phyloP scores from a whole-genome alignment of 2,113 vertebrate species.

The Isichthys henryi region DNA sequence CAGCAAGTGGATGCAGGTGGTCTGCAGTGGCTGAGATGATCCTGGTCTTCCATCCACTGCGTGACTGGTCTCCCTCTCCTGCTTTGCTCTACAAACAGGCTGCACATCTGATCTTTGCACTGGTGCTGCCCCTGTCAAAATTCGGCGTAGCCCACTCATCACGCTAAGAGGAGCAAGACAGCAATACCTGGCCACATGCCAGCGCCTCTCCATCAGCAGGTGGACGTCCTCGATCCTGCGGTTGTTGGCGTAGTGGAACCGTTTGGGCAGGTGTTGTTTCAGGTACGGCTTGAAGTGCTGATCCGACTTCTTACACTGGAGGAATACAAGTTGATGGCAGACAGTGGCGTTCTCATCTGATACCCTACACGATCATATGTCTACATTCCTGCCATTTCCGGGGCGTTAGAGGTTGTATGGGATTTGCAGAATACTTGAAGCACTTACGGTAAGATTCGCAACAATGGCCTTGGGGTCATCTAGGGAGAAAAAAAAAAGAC shows the following conservation, averaged over 20 bases:
- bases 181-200: conserved; percentile 84
- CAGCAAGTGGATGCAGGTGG: background rate
- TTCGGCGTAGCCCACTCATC: background rate
- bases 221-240: conserved; percentile 94
- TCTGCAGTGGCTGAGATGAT: background rate
- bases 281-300: conserved; percentile 95
- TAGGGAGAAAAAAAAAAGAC: conserved; percentile 43
- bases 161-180: background rate
- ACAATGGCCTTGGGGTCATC: conserved; percentile 85
- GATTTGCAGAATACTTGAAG: background rate
- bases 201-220: conserved; percentile 85
- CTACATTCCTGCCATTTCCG: background rate
- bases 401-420: background rate
- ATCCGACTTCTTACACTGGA: conserved; percentile 83
- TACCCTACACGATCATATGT: background rate
- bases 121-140: background rate
- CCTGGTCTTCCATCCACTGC: background rate
- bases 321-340: conserved; percentile 23
- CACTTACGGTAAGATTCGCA: conserved; percentile 92
- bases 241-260: conserved; percentile 92
- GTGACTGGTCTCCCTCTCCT: background rate
- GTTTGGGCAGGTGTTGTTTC: conserved; percentile 91
- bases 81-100: background rate
- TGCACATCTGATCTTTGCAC: background rate
- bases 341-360: background rate